Evolutionary conservation across 2,888 invertebrate genomes (phyloP).

Genomic region (Salticus scenicus): DNA sequence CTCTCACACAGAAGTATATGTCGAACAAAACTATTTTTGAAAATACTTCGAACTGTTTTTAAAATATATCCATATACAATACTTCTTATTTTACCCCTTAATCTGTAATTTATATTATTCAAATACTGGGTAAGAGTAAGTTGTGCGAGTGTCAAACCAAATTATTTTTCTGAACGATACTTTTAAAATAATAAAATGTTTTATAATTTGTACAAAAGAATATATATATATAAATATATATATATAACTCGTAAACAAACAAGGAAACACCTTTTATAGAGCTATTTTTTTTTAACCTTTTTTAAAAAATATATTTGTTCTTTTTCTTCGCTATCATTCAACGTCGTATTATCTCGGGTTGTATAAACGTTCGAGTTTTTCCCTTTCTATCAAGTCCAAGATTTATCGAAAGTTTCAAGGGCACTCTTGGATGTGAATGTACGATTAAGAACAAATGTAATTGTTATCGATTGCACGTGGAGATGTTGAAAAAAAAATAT

Average conservation of each 20-base stretch:
- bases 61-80: too few relatives aligned
- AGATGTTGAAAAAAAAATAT: slow-evolving; percentile 3
- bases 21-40: too few relatives aligned
- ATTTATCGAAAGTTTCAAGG: slow-evolving; percentile 58
- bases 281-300: neutral
- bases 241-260: neutral
- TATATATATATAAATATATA: too few relatives aligned
- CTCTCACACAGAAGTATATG: too few relatives aligned
- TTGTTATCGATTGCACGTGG: slow-evolving; percentile 44
- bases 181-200: too few relatives aligned
- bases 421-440: slow-evolving; percentile 38
- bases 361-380: slow-evolving; percentile 44
- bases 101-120: too few relatives aligned
- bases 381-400: slow-evolving; percentile 52
- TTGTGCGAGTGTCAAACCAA: too few relatives aligned
- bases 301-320: neutral
- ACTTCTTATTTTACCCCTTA: too few relatives aligned
- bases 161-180: too few relatives aligned
- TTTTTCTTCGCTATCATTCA: neutral
- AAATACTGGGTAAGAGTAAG: too few relatives aligned
- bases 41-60: too few relatives aligned
- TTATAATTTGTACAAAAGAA: too few relatives aligned
- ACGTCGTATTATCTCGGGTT: slow-evolving; percentile 10
- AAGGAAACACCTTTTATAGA: neutral
- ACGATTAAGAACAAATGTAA: slow-evolving; percentile 54